Base-by-base conservation (phyloP, 2,113 vertebrate genomes). In the Asarcornis scutulata region DNA sequence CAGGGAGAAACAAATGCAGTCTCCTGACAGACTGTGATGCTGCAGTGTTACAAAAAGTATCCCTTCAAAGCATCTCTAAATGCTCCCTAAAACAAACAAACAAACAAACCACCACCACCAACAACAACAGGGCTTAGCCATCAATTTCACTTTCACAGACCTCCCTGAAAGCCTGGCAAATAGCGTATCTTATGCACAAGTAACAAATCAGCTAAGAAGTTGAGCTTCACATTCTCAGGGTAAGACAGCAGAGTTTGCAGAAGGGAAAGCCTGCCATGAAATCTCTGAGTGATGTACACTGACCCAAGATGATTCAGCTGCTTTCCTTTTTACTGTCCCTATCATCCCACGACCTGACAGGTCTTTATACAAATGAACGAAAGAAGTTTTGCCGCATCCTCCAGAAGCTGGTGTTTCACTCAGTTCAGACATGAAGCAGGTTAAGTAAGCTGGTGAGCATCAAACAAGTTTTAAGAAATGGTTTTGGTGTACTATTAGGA, bases 231-330 rank as follows among this genome's bases (percentile, higher is more conserved):
- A 13, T 23, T 72, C 64, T 77, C 46, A 5, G 10, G 1, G 4
- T 7, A 27, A 22, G 25, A 13, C 36, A 44, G 25, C 42, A 31
- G 2, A 25, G 18, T 32, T 38, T 60, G 55, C 3, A 0, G 2
- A 22, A 27, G 13, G 36, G 34, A 53, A 69, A n/a, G 7, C 55
- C 27, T 44, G 11, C 32, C 1, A 8, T 3, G 2, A 62, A 68
- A 44, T 18, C 29, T 29, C 17, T 2, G 32, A 66, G 31, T 2
- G 0, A 67, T 0, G 25, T 18, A 11, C 8, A 2, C 14, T 22
- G 56, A 48, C 34, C 58, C 18, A 42, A 44, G 50, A 16, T 15
- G 23, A 74, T 15, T 17, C 27, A 46, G 36, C 26, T 38, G 17
- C 23, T 79, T 86, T 60, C 23, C 25, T 58, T 34, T 44, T 63